These are phyloP conservation scores for Austrofundulus limnaeus DNA, from an alignment of 2,113 vertebrate genomes.

Conservation along the genomic window DNA sequence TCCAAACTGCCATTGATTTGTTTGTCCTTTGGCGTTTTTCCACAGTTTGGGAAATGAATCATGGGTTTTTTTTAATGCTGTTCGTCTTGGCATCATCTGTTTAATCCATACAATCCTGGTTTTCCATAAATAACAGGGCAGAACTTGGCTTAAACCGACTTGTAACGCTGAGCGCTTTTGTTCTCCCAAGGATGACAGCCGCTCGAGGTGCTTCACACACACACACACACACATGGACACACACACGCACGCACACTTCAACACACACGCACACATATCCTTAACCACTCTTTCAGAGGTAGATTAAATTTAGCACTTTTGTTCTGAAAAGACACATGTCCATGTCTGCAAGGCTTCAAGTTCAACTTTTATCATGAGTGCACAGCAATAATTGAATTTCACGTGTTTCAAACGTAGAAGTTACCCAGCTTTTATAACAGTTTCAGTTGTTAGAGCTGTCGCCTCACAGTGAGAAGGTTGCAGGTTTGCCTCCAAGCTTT, in stretches of 20 bases:
- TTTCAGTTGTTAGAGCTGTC: no score
- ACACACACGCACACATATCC: slow-evolving; percentile 20
- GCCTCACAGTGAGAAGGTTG: no score
- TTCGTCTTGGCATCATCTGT: slow-evolving; percentile 67
- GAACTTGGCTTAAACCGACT: slow-evolving; percentile 52
- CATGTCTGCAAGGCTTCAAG: slow-evolving; percentile 26
- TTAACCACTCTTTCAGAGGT: slow-evolving; percentile 48
- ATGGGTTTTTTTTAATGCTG: slow-evolving; percentile 51
- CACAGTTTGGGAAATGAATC: slow-evolving; percentile 69
- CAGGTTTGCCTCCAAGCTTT: no score
- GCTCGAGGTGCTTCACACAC: slow-evolving; percentile 57
- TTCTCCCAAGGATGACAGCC: slow-evolving; percentile 67
- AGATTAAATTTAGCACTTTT: slow-evolving; percentile 50
- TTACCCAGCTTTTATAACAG: slow-evolving; percentile 11
- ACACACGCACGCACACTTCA: slow-evolving; percentile 16
- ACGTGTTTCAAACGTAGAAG: slow-evolving; percentile 15
- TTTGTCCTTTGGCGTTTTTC: slow-evolving; percentile 69
- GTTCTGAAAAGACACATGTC: slow-evolving; percentile 33
- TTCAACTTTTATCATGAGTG: slow-evolving; percentile 25
- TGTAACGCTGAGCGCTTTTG: slow-evolving; percentile 61
- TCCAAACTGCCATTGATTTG: slow-evolving; percentile 75
- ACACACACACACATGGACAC: slow-evolving; percentile 22
- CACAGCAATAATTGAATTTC: background rate
- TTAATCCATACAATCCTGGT: slow-evolving; percentile 72
- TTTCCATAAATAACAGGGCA: slow-evolving; percentile 74